Evolutionary conservation across 2,113 vertebrate genomes (phyloP).

Genomic region (Malurus melanocephalus): DNA sequence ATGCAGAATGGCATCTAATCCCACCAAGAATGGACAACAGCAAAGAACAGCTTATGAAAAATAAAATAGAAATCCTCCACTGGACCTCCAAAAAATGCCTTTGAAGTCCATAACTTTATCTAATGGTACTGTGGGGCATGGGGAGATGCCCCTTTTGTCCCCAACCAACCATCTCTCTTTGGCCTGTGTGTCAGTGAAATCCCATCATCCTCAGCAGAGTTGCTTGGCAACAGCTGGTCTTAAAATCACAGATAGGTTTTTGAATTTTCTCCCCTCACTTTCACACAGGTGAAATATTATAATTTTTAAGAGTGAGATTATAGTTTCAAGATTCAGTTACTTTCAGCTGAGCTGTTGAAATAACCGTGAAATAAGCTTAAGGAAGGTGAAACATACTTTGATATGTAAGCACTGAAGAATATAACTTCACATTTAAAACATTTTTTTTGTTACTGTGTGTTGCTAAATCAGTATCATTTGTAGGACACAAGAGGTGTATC

Average conservation of each 20-base stretch:
- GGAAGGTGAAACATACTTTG: neutral
- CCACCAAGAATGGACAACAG: neutral
- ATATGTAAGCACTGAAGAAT: neutral
- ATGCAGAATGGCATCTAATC: neutral
- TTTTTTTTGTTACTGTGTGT: neutral
- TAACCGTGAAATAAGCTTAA: constrained; percentile 7
- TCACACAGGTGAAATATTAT: neutral
- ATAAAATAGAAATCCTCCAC: neutral
- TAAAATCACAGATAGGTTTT: neutral
- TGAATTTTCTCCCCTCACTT: neutral
- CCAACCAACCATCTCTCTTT: neutral
- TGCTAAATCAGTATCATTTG: neutral
- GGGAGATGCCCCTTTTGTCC: neutral
- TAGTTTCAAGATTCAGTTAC: neutral
- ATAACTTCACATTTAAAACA: neutral
- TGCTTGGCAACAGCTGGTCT: neutral
- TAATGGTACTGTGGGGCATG: rapidly evolving
- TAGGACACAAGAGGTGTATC: neutral
- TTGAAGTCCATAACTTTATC: neutral
- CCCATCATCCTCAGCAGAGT: neutral
- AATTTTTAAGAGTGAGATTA: neutral
- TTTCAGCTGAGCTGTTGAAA: constrained; percentile 7
- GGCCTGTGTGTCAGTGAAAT: neutral
- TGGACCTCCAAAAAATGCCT: neutral
- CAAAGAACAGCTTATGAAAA: neutral